phyloP scores from a whole-genome alignment of 1,140 invertebrate species.

The Acromyrmex heyeri region DNA sequence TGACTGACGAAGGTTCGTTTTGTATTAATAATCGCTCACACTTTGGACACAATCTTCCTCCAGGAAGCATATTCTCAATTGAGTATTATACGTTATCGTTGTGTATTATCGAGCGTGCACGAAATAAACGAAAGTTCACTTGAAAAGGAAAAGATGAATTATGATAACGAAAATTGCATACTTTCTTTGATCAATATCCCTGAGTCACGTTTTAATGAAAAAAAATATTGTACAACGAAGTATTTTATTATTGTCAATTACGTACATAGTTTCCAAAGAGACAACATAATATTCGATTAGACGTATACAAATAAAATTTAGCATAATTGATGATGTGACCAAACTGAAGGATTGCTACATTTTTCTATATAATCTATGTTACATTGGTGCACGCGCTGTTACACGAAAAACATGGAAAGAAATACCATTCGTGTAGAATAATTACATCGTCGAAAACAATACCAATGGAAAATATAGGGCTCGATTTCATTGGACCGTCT shows the following conservation, averaged over 20 bases:
- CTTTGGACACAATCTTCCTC: neutral
- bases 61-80: conserved; percentile 9
- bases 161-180: conserved; percentile 16
- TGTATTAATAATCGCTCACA: conserved; percentile 46
- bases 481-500: neutral
- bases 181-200: neutral
- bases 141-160: neutral
- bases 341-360: neutral
- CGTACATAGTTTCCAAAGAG: neutral
- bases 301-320: neutral
- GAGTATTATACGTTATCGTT: conserved; percentile 18
- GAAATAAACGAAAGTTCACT: conserved; percentile 3
- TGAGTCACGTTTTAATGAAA: neutral
- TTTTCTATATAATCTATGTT: neutral
- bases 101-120: conserved; percentile 4
- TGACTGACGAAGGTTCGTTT: conserved; percentile 41
- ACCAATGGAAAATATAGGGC: neutral
- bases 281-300: neutral
- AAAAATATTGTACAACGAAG: neutral
- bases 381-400: neutral
- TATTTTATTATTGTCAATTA: neutral
- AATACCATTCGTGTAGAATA: conserved; percentile 1
- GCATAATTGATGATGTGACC: neutral
- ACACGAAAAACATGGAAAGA: neutral
- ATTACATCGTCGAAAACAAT: conserved; percentile 51